A percentile compares a stretch with the other conserved stretches of the same genome.
Evolutionary conservation across 2,113 vertebrate species (phyloP).

Genomic region (Onychorhynchus coronatus): DNA sequence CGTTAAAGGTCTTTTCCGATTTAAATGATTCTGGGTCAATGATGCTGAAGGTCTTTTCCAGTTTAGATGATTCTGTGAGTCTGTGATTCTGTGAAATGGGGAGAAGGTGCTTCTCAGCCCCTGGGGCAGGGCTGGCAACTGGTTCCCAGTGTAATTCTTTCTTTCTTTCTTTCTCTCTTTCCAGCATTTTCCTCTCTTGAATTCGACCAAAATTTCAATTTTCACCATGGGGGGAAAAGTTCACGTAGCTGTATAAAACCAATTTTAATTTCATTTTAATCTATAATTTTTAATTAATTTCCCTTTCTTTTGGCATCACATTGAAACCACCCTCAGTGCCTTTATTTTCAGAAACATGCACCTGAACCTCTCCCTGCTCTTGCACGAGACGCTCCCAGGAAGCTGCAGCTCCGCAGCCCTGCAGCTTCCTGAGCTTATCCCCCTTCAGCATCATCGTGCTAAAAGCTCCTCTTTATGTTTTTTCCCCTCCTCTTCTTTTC

Average conservation of each 20-base stretch:
- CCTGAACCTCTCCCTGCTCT: not conserved
- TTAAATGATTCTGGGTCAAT: not conserved
- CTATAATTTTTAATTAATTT: not conserved
- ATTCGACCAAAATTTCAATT: fast-evolving
- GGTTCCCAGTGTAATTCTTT: not conserved
- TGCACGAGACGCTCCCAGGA: not conserved
- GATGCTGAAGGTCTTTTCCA: not conserved
- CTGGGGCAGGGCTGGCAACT: not conserved
- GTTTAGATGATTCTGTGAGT: not conserved
- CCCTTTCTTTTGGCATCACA: not conserved
- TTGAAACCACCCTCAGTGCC: not conserved
- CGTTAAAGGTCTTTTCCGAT: not conserved
- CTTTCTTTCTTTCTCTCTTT: not conserved
- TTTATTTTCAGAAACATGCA: fast-evolving
- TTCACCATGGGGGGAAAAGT: not conserved
- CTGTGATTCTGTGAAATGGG: not conserved
- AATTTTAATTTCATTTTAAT: not conserved
- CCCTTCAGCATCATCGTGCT: not conserved
- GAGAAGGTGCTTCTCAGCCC: not conserved
- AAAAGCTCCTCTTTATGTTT: not conserved
- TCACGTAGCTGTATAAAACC: fast-evolving
- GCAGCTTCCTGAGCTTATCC: not conserved
- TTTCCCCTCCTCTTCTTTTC: not conserved
- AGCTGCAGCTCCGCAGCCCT: not conserved
- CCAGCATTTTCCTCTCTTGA: not conserved